Conservation (phyloP, 2,797 vertebrate genomes). For the Myotis daubentonii region DNA sequence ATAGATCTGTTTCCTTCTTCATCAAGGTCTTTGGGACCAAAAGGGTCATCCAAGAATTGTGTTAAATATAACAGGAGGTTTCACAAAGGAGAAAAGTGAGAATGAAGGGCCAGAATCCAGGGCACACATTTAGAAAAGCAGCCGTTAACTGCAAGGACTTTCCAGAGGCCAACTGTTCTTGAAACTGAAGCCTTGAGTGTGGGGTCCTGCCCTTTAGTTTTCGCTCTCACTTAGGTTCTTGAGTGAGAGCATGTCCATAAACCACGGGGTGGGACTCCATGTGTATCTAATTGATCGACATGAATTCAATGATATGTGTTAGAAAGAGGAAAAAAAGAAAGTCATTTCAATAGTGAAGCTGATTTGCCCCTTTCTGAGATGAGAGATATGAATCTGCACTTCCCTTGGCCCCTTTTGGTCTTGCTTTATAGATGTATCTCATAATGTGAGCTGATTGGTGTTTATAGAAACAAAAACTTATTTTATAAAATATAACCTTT, state of each 20-base stretch:
- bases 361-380: not conserved
- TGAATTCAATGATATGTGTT: not conserved
- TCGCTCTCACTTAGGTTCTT: not conserved
- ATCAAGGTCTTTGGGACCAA: slow-evolving; percentile 52
- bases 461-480: slow-evolving; percentile 36
- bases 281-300: slow-evolving; percentile 15
- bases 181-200: not conserved
- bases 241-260: not conserved
- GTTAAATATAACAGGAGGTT: not conserved
- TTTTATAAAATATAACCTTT: slow-evolving; percentile 35
- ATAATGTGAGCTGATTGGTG: not conserved
- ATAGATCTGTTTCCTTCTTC: slow-evolving; percentile 57
- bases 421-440: not conserved
- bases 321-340: not conserved
- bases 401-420: not conserved
- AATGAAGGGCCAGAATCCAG: not conserved
- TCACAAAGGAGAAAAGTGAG: not conserved
- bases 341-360: not conserved
- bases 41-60: slow-evolving; percentile 46
- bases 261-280: not conserved
- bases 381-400: not conserved
- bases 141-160: not conserved
- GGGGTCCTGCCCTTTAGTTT: not conserved
- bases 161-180: not conserved
- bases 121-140: slow-evolving; percentile 24